Base-by-base conservation (phyloP, 2,113 vertebrate genomes). In the Semnornis frantzii region DNA sequence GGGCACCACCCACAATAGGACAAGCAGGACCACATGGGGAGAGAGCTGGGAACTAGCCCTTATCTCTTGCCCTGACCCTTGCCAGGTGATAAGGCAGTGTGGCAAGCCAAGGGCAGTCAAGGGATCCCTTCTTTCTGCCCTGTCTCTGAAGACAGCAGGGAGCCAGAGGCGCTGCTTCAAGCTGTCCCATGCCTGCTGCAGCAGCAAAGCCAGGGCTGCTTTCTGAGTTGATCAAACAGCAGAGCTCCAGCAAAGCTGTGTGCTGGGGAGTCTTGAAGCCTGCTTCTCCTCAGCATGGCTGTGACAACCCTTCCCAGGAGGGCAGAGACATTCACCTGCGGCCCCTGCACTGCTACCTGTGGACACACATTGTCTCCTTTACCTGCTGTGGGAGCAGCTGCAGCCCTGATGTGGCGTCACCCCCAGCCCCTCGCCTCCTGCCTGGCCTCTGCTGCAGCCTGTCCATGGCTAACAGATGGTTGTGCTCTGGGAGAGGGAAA, bases 321-420 rank as follows among this genome's bases (percentile, higher is more conserved):
- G 42, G 24, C 4, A 74, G 18, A 34, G 15, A 62, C 15, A 10
- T 8, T 85, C 44, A n/a, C 28, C 55, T 15, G 10, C 3, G 37
- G n/a, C 23, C 69, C 76, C 44, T 34, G 2, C 52, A 9, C 8
- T 4, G 6, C 52, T 59, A 17, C 42, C 48, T 39, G 50, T 17
- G 59, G 23, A 44, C 50, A 60, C 7, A 23, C 27, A 12, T 3
- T 44, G 13, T 2, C 34, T 31, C 57, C 16, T 44, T 94, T 98
- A 98, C 98, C 98, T 98, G 92, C 77, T 54, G 39, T 19, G 64
- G 12, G 18, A 21, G 28, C 14, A 44, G 39, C 18, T 31, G 39
- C 18, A 44, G 64, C 27, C 28, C 39, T 66, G 64, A 14, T 4
- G 39, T 14, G 12, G 27, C 39, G 18, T 66, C 39, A 44, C 28